Conservation (phyloP, 2,113 vertebrate species). For the Microcebus lehilahytsara region DNA sequence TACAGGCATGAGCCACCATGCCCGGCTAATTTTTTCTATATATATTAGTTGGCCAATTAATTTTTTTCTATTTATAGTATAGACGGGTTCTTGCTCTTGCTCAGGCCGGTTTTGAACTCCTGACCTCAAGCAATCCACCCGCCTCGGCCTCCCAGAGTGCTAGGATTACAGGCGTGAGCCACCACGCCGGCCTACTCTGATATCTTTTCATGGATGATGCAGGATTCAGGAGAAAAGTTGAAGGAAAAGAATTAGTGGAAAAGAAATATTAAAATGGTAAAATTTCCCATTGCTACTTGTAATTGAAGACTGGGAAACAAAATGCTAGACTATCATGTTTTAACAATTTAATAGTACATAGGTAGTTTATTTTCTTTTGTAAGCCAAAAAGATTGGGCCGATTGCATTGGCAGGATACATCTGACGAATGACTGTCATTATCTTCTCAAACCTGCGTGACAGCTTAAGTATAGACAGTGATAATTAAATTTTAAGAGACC, state of each 20-base stretch:
- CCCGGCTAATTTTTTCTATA: too few relatives aligned
- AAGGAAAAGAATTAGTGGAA: neutral
- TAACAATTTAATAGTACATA: conserved; percentile 59
- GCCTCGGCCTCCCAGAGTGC: too few relatives aligned
- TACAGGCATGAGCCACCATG: too few relatives aligned
- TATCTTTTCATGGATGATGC: conserved; percentile 21
- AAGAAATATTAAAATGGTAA: conserved; percentile 55
- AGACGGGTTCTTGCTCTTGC: too few relatives aligned
- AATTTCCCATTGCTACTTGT: conserved; percentile 58
- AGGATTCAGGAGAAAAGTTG: conserved; percentile 6
- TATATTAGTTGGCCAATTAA: too few relatives aligned
- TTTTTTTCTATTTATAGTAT: too few relatives aligned
- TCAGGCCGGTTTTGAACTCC: too few relatives aligned
- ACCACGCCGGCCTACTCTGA: neutral
- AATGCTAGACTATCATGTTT: conserved; percentile 72
- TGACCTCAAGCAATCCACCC: too few relatives aligned
- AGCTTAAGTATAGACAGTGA: conserved; percentile 83
- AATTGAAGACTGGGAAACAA: conserved; percentile 69
- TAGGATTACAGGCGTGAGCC: too few relatives aligned
- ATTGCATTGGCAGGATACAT: conserved; percentile 83
- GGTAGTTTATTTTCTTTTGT: conserved; percentile 80
- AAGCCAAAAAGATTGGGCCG: conserved; percentile 81
- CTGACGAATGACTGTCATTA: conserved; percentile 89
- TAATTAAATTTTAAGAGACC: conserved; percentile 86
- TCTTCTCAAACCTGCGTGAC: conserved; percentile 85